Conservation (phyloP, 2,797 vertebrate genomes). For the Rallus crepitans region DNA sequence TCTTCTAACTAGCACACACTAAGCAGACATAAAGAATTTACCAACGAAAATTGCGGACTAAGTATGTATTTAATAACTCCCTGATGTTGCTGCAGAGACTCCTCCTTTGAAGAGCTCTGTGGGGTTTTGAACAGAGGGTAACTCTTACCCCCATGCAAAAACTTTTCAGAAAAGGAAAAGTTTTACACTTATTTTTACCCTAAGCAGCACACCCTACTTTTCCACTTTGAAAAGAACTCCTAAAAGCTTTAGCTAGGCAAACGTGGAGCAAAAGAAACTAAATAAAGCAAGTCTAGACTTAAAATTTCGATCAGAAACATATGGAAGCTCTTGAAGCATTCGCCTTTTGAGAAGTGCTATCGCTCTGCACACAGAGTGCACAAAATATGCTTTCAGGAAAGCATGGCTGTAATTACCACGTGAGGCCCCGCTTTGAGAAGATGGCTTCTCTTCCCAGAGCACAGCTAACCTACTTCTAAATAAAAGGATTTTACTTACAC, state of each 20-base stretch:
- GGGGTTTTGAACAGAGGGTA: slow-evolving; percentile 17
- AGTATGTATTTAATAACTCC: slow-evolving; percentile 70
- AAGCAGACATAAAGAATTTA: slow-evolving; percentile 71
- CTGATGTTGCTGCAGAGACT: slow-evolving; percentile 49
- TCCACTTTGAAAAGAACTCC: slow-evolving; percentile 65
- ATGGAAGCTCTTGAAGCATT: slow-evolving; percentile 69
- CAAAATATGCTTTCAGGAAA: slow-evolving; percentile 62
- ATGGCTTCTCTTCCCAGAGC: neutral
- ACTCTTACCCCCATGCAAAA: neutral
- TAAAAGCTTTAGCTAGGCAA: slow-evolving; percentile 69
- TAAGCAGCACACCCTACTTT: slow-evolving; percentile 34
- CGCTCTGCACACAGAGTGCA: slow-evolving; percentile 42
- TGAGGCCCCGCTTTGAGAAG: neutral
- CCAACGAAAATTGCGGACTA: slow-evolving; percentile 68
- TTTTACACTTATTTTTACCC: slow-evolving; percentile 71
- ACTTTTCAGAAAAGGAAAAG: neutral
- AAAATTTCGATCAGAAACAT: slow-evolving; percentile 82
- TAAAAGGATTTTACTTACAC: slow-evolving; percentile 35
- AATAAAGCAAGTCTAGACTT: slow-evolving; percentile 81
- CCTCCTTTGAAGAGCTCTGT: slow-evolving; percentile 50
- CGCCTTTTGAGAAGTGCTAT: slow-evolving; percentile 68
- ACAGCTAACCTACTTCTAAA: slow-evolving; percentile 7
- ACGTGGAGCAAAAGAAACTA: slow-evolving; percentile 73
- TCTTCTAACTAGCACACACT: slow-evolving; percentile 62
- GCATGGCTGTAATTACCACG: slow-evolving; percentile 12